Conservation (phyloP, 2,797 vertebrate genomes). For the Propithecus deckenii region DNA sequence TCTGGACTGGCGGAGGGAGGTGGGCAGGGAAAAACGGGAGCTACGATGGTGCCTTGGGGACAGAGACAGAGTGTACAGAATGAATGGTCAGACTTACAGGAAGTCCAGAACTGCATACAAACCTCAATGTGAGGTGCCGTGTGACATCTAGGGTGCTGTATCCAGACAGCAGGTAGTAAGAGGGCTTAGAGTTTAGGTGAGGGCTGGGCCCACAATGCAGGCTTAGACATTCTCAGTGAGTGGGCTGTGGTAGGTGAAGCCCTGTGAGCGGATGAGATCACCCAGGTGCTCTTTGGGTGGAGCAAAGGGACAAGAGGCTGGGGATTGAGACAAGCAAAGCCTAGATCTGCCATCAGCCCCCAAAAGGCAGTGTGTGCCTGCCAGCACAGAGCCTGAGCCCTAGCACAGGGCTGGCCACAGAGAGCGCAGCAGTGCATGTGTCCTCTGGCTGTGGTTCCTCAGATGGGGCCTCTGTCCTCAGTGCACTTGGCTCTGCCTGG, state of each 20-base stretch:
- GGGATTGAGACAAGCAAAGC: not conserved
- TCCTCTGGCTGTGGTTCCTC: not conserved
- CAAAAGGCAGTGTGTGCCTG: not conserved
- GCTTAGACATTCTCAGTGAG: not conserved
- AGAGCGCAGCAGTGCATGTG: not conserved
- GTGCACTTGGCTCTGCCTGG: slow-evolving; percentile 35
- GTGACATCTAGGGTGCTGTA: no score
- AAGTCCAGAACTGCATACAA: rapidly evolving
- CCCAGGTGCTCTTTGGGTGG: not conserved
- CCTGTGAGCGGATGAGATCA: not conserved
- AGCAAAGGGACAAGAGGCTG: not conserved
- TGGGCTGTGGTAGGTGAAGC: not conserved
- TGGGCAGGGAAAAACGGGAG: not conserved
- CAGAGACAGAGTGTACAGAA: not conserved
- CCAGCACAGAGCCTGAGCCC: not conserved
- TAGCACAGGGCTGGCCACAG: not conserved
- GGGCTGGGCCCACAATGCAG: rapidly evolving
- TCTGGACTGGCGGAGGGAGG: not conserved
- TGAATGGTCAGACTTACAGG: not conserved
- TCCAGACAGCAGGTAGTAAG: not conserved
- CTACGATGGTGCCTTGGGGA: rapidly evolving
- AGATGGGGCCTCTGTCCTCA: slow-evolving; percentile 55
- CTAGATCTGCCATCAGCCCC: not conserved
- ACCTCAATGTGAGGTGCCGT: not conserved
- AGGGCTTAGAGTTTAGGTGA: not conserved